Evolutionary conservation across 2,113 vertebrate species (phyloP).

Genomic region (Coturnix japonica): DNA sequence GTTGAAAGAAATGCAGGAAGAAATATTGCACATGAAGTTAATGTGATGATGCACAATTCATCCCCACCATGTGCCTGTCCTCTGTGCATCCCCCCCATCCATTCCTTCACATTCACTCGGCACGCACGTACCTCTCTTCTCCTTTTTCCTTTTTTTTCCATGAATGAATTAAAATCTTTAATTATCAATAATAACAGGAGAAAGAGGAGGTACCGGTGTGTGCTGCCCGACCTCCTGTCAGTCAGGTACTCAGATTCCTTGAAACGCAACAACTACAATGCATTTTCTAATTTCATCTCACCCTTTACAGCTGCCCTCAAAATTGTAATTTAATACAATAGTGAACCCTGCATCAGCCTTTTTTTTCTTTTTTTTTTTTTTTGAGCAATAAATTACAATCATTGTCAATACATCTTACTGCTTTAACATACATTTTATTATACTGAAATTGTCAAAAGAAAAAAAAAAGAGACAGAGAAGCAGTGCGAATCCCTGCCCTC

Average conservation of each 20-base stretch:
- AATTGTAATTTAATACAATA: conserved; percentile 68
- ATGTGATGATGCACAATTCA: background rate
- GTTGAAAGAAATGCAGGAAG: conserved; percentile 31
- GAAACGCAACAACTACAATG: conserved; percentile 69
- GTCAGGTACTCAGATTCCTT: conserved; percentile 69
- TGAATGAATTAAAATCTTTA: conserved; percentile 65
- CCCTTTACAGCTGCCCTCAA: conserved; percentile 64
- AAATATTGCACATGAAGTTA: conserved; percentile 35
- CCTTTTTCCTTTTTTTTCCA: background rate
- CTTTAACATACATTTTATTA: conserved; percentile 59
- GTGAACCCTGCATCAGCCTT: conserved; percentile 52
- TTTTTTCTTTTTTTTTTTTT: conserved; percentile 48
- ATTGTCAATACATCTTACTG: conserved; percentile 53
- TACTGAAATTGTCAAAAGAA: conserved; percentile 3
- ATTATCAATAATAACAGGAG: conserved; percentile 60
- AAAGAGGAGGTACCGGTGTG: conserved; percentile 6
- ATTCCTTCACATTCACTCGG: conserved; percentile 31
- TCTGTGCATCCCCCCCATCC: background rate
- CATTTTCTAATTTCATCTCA: conserved; percentile 71
- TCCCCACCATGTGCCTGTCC: conserved; percentile 39
- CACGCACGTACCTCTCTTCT: conserved; percentile 43
- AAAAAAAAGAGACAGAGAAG: conserved; percentile 43
- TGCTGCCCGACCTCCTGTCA: conserved; percentile 57
- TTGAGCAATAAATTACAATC: conserved; percentile 71
- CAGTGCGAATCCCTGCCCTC: conserved; percentile 72